Conservation (phyloP, 2,888 invertebrate genomes). For the Reticulitermes lucifugus region DNA sequence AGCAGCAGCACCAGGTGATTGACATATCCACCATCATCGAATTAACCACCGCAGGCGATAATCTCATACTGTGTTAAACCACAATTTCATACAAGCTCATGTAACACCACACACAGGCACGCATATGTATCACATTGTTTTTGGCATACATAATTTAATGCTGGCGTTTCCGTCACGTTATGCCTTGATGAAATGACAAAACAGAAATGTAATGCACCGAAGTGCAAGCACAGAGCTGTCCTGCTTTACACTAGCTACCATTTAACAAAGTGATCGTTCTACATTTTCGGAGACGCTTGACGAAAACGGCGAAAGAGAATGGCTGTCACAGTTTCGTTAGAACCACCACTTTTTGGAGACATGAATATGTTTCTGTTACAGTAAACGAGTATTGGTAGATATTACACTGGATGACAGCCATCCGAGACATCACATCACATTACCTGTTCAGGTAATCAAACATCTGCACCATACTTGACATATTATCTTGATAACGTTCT, state of each 20-base stretch:
- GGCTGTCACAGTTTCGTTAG: background rate
- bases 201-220: background rate
- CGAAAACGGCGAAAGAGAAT: background rate
- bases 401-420: too few relatives aligned
- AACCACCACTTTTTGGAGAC: conserved; percentile 19
- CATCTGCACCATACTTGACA: too few relatives aligned
- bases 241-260: background rate
- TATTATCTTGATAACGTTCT: too few relatives aligned
- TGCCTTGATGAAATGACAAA: background rate
- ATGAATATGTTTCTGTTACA: background rate
- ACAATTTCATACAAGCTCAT: background rate
- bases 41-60: background rate
- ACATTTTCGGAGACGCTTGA: background rate
- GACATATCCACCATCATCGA: background rate
- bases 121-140: background rate
- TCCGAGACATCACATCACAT: too few relatives aligned
- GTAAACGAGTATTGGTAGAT: too few relatives aligned
- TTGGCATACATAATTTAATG: background rate
- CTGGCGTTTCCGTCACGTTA: background rate
- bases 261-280: background rate
- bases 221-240: background rate
- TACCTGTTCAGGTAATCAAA: too few relatives aligned
- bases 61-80: background rate
- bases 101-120: too few relatives aligned
- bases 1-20: background rate